Base-by-base conservation (phyloP, 2,888 invertebrate species). In the Archips crataeganus region DNA sequence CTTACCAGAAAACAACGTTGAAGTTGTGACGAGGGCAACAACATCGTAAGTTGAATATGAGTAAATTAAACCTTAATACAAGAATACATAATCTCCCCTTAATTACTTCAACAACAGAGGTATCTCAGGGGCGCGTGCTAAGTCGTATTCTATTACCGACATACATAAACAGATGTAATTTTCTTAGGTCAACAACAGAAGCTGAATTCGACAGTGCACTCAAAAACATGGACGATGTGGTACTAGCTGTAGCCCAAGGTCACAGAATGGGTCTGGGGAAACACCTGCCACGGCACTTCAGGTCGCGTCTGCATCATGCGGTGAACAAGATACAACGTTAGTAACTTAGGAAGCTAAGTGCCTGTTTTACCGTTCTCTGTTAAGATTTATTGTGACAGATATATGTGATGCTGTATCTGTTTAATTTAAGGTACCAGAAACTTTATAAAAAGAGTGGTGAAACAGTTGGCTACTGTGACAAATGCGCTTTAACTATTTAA, bases 281-380 rank as follows among this genome's bases (percentile, higher is more conserved):
- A 70, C 93, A 92, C 71, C 82, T 94, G 23, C 93, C 94, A 0
- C 84, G 94, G n/a, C 94, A 94, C 77, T 94, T 94, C 79, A 85
- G 91, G 49, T 92, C 93, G 0, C 83, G 94, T 2, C 81, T 94
- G 0, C 94, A 94, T 75, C 93, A 93, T 70, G 94, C 94, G 15
- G 90, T 94, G 5, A 94, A 94, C 75, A 92, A 83, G 75, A 87
- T 90, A 32, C 88, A 88, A 82, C 90, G 92, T 92, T 81, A 86
- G 84, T 76, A 54, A 54, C 23, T 23, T 23, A 0, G 1, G 23
- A 23, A 1, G 23, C 23, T 23, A 23, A 1, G 1, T 0, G 23
- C 23, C 23, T 23, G 23, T 23, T 23, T 23, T 23, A 23, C 23
- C 0, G 23, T 1, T 23, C 23, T 1, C 23, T 23, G 23, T 23